These are phyloP conservation scores for Climacteris rufus DNA, from an alignment of 2,113 vertebrate genomes.

Conservation along the genomic window DNA sequence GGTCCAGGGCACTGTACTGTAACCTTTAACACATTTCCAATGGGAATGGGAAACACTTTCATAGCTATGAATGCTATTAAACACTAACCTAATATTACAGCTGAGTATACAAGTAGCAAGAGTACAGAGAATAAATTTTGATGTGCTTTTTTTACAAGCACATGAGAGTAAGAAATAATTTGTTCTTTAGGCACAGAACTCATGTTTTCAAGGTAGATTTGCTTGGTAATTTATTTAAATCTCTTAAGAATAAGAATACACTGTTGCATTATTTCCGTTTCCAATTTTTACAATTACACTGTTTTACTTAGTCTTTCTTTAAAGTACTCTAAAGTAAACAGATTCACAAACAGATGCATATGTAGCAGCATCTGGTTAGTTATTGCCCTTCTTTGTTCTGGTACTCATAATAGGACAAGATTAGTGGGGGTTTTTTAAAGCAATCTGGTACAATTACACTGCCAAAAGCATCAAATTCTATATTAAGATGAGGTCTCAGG, in stretches of 20 bases:
- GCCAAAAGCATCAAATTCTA: not conserved
- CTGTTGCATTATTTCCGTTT: not conserved
- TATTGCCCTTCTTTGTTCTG: not conserved
- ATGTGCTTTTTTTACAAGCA: not conserved
- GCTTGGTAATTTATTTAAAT: not conserved
- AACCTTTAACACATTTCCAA: not conserved
- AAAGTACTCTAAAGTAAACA: not conserved
- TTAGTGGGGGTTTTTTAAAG: not conserved
- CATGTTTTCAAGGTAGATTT: not conserved
- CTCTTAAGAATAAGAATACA: not conserved
- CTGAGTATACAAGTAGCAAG: not conserved
- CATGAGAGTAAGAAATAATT: not conserved
- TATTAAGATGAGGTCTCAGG: not conserved
- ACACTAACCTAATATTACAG: not conserved
- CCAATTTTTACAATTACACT: not conserved
- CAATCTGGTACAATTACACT: not conserved
- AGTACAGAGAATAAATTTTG: not conserved
- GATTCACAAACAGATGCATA: not conserved
- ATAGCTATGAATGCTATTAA: not conserved
- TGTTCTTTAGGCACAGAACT: not conserved
- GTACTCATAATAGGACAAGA: not conserved
- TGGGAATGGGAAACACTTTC: not conserved
- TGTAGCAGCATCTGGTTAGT: not conserved
- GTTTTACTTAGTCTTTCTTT: not conserved
- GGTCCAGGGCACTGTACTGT: not conserved